Base-by-base conservation (phyloP, 2,113 vertebrate species). In the Xiphophorus maculatus region DNA sequence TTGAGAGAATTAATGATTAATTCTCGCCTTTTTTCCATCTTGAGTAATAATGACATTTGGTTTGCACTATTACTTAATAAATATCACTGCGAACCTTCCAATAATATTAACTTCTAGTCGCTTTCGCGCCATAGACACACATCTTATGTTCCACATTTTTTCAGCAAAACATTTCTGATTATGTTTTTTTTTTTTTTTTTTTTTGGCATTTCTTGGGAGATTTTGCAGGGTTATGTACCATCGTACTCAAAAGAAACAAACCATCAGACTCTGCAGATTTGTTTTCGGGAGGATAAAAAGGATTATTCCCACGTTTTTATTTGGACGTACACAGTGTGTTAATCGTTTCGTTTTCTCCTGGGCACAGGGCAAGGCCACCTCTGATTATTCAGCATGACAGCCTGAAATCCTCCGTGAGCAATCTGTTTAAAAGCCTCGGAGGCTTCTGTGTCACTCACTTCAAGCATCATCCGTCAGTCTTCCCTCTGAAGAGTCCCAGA, bases 361-460 rank as follows among this genome's bases (percentile, higher is more conserved):
- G 25, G 37, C 51, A 60, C 68, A 61, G 48, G 63, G 32, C 25
- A 29, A 30, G 27, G 33, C 48, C 48, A 29, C 62, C 29, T 51
- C 32, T 68, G 37, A 48, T 54, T 13, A 30, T 81, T 80, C 32
- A 48, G 35, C 37, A 22, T 35, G 44, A 67, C 51, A 74, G 44
- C 70, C 25, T 81, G 15, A 37, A 48, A 60, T 75, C 77, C 69
- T 79, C 77, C 33, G 54, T 40, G 42, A 33, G 70, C 63, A 83
- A 66, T 76, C 84, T 80, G 79, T 86, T 44, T 73, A 15, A 82
- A 71, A 67, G 80, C 81, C 76, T 69, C 67, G 48, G 66, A 82
- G 76, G 81, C 76, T 82, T 67, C 66, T 58, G 29, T 81, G 62
- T 81, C 75, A 80, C 42, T 80, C 73, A 62, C 33, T 85, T 77